These are phyloP conservation scores for Medauroidea extradentata DNA, from an alignment of 1,140 invertebrate genomes.

Conservation along the genomic window DNA sequence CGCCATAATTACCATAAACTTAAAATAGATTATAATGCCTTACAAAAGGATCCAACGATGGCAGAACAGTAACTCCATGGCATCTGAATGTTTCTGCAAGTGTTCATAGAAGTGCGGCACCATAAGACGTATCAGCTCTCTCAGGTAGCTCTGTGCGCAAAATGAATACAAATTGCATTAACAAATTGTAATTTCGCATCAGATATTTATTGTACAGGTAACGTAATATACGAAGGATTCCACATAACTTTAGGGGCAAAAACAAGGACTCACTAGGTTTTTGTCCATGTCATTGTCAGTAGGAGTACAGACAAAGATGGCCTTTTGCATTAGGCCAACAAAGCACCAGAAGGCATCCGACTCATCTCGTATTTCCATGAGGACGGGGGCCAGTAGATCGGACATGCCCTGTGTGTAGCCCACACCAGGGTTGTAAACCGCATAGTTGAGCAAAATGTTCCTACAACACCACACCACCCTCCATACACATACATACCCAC, in stretches of 20 bases:
- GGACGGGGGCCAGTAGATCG: slow-evolving; percentile 80
- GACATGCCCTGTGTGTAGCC: slow-evolving; percentile 92
- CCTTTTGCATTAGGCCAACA: slow-evolving; percentile 85
- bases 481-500: too few relatives aligned
- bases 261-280: slow-evolving; percentile 62
- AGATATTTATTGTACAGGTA: too few relatives aligned
- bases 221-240: too few relatives aligned
- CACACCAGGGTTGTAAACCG: slow-evolving; percentile 77
- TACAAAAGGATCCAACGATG: slow-evolving; percentile 90
- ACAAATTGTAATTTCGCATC: too few relatives aligned
- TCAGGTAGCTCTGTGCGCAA: slow-evolving; percentile 61
- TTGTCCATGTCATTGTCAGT: slow-evolving; percentile 92
- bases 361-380: slow-evolving; percentile 84
- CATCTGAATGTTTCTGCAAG: slow-evolving; percentile 74
- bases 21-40: too few relatives aligned
- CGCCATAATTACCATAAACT: background rate
- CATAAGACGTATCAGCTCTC: slow-evolving; percentile 83
- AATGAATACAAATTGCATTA: background rate
- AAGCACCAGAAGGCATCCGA: slow-evolving; percentile 93
- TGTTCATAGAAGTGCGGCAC: slow-evolving; percentile 83
- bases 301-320: slow-evolving; percentile 87
- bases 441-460: slow-evolving; percentile 89
- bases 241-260: too few relatives aligned
- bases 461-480: slow-evolving; percentile 39
- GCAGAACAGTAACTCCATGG: slow-evolving; percentile 84